Evolutionary conservation across 2,888 invertebrate species (phyloP).

Genomic region (Acleris emargana): DNA sequence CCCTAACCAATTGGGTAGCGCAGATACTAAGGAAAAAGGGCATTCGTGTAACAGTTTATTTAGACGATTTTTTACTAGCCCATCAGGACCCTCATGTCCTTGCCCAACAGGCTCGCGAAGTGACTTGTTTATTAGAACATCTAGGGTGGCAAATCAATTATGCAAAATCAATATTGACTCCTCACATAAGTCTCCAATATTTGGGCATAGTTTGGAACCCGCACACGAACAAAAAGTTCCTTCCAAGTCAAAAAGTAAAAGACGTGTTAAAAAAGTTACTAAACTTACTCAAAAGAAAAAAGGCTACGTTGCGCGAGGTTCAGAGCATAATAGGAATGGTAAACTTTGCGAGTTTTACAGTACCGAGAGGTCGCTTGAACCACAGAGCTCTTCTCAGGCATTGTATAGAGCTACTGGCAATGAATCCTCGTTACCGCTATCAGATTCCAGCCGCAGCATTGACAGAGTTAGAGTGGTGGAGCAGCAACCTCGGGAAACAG

Average conservation of each 20-base stretch:
- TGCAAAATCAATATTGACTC: not conserved
- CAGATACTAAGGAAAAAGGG: not conserved
- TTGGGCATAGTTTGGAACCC: too few relatives aligned
- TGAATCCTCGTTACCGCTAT: not conserved
- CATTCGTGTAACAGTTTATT: not conserved
- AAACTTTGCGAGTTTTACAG: not conserved
- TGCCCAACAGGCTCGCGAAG: too few relatives aligned
- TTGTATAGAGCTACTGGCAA: not conserved
- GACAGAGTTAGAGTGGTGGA: not conserved
- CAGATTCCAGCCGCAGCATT: not conserved
- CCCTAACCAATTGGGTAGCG: too few relatives aligned
- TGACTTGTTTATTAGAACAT: too few relatives aligned
- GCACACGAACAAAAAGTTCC: not conserved
- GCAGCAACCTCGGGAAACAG: not conserved
- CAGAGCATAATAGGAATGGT: not conserved
- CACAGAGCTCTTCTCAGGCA: not conserved
- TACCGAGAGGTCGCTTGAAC: not conserved
- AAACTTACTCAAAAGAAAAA: not conserved
- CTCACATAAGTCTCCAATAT: too few relatives aligned
- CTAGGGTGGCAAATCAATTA: not conserved
- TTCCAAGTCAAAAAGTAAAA: not conserved
- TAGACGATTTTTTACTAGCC: not conserved
- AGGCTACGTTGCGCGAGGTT: not conserved
- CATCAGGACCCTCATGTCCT: not conserved
- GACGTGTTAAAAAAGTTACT: not conserved